Conservation (phyloP, 2,113 vertebrate species). For the Colinus virginianus region DNA sequence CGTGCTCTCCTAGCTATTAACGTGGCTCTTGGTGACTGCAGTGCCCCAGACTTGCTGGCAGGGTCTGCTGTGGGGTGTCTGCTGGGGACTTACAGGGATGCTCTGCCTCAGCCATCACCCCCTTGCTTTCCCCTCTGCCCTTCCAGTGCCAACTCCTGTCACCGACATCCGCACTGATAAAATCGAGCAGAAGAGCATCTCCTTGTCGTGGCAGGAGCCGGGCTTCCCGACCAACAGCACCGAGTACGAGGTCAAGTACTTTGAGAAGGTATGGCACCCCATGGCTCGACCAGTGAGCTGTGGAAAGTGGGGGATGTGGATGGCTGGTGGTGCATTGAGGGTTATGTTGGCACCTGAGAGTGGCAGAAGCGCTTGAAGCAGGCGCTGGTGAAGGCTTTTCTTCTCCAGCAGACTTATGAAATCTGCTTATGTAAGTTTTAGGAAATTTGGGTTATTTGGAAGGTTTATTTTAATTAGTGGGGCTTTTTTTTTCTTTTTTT, state of each 20-base stretch:
- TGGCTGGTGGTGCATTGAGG: accelerated
- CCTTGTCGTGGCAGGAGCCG: constrained; percentile 89
- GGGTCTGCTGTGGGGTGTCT: not conserved
- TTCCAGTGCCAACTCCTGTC: constrained; percentile 82
- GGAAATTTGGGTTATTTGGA: not conserved
- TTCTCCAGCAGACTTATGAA: not conserved
- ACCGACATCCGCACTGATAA: constrained; percentile 87
- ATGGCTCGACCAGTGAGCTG: accelerated
- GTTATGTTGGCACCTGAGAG: not conserved
- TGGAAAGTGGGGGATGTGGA: not conserved
- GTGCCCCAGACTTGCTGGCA: accelerated
- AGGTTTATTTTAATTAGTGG: not conserved
- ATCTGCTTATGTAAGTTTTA: not conserved
- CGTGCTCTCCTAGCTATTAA: not conserved
- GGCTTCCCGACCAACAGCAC: constrained; percentile 81
- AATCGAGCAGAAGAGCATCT: constrained; percentile 90
- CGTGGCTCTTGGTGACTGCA: not conserved
- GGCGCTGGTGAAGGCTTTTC: not conserved
- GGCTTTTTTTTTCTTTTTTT: not conserved
- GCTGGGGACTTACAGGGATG: not conserved
- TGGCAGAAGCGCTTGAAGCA: not conserved
- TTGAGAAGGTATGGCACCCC: constrained; percentile 87
- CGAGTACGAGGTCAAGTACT: constrained; percentile 95
- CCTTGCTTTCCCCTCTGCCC: not conserved
- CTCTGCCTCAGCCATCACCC: not conserved